Conservation (phyloP, 2,888 invertebrate genomes). For the Idaea dimidiata region DNA sequence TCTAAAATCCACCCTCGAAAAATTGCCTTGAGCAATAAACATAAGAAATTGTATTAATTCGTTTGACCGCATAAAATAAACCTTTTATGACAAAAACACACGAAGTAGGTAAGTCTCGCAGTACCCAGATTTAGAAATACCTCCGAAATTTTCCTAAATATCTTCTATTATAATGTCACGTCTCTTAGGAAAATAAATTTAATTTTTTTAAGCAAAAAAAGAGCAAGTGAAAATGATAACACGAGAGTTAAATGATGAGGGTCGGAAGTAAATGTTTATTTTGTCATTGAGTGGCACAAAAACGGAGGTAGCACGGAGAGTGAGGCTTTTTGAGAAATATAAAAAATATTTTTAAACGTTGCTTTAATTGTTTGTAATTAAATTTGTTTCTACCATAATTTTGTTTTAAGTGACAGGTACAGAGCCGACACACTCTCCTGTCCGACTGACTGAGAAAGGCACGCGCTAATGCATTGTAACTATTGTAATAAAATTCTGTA, state of each 20-base stretch:
- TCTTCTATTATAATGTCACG: neutral
- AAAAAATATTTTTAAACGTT: neutral
- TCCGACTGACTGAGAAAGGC: too few relatives aligned
- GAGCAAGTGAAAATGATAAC: constrained; percentile 9
- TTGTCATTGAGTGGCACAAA: constrained; percentile 5
- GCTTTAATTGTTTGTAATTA: neutral
- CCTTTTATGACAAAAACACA: neutral
- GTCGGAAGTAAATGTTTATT: constrained; percentile 12
- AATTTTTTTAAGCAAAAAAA: constrained; percentile 4
- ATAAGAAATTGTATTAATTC: too few relatives aligned
- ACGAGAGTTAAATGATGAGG: constrained; percentile 12
- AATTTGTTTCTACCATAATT: neutral
- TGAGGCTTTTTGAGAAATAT: neutral
- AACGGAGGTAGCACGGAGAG: constrained; percentile 3
- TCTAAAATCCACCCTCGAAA: too few relatives aligned
- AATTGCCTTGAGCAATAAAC: too few relatives aligned
- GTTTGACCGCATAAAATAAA: neutral
- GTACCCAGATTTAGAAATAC: neutral
- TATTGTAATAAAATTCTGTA: too few relatives aligned
- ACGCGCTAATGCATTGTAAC: too few relatives aligned
- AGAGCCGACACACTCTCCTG: too few relatives aligned
- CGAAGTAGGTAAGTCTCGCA: neutral
- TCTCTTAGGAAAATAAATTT: neutral
- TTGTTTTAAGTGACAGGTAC: neutral
- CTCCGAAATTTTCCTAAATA: neutral